A percentile compares a stretch with the other conserved stretches of the same genome.
phyloP scores from a whole-genome alignment of 2,113 vertebrate genomes.

The Vombatus ursinus region DNA sequence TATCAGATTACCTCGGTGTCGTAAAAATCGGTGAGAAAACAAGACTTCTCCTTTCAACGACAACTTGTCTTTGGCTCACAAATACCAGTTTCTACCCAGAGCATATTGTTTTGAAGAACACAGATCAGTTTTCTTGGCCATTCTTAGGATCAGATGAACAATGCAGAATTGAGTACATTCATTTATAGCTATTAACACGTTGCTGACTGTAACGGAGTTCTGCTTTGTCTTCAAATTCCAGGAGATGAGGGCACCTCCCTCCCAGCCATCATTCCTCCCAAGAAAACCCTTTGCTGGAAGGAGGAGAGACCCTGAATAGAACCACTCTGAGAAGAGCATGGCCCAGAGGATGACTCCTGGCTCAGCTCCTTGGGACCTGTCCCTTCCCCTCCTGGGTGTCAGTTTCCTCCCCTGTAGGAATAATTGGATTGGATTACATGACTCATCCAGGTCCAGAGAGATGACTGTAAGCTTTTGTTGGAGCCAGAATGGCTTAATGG shows the following conservation, averaged over 20 bases:
- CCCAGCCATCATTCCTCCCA: neutral
- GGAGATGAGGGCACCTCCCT: neutral
- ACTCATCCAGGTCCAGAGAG: neutral
- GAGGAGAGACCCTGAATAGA: neutral
- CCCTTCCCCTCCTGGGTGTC: neutral
- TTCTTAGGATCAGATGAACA: constrained; percentile 31
- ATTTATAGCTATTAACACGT: constrained; percentile 24
- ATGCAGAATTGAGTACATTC: neutral
- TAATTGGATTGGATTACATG: neutral
- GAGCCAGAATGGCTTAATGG: neutral
- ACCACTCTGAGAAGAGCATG: neutral
- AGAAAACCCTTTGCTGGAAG: neutral
- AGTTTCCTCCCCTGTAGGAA: neutral
- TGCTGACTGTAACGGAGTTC: constrained; percentile 15
- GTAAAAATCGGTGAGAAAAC: constrained; percentile 33
- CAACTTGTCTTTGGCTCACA: constrained; percentile 38
- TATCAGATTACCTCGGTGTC: constrained; percentile 29
- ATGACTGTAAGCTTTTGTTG: neutral
- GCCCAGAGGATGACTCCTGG: neutral
- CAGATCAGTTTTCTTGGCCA: neutral
- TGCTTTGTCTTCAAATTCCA: constrained; percentile 51
- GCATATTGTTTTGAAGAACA: constrained; percentile 33
- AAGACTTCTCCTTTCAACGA: constrained; percentile 27
- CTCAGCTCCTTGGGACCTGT: neutral
- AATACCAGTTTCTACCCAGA: constrained; percentile 39